These are phyloP conservation scores for Synanceia verrucosa DNA, from an alignment of 2,797 vertebrate genomes.

Conservation along the genomic window DNA sequence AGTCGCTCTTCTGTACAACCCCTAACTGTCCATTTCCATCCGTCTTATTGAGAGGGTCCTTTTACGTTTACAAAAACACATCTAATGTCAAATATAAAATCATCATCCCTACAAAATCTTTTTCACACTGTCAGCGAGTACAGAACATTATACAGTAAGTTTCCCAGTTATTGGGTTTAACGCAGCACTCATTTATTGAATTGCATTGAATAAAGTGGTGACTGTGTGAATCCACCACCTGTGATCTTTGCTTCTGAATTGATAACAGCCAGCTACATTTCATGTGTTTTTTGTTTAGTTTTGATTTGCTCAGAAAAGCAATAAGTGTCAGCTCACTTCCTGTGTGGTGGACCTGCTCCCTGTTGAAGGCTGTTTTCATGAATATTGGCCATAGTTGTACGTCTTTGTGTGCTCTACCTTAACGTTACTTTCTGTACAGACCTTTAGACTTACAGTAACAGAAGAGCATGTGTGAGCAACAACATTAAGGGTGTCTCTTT, in stretches of 20 bases:
- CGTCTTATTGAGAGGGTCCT: no score
- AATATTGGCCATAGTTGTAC: background rate
- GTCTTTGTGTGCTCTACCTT: background rate
- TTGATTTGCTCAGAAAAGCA: constrained; percentile 43
- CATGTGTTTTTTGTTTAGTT: constrained; percentile 9
- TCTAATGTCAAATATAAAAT: background rate
- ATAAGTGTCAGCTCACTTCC: constrained; percentile 19
- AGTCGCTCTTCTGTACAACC: no score
- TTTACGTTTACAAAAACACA: no score
- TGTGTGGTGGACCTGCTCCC: background rate
- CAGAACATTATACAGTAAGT: constrained; percentile 5
- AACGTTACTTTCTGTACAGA: background rate
- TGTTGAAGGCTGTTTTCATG: constrained; percentile 6
- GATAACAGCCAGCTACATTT: no score
- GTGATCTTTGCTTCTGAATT: constrained; percentile 30
- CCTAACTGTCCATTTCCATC: background rate
- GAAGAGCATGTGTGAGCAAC: constrained; percentile 6
- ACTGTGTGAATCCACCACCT: constrained; percentile 7
- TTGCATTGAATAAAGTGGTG: constrained; percentile 29
- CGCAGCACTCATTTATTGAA: constrained; percentile 24
- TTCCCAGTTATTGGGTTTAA: constrained; percentile 15
- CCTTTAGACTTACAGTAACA: background rate
- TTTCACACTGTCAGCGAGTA: constrained; percentile 22
- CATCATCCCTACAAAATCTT: background rate
- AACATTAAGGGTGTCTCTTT: constrained; percentile 12